Evolutionary conservation across 1,140 invertebrate genomes (phyloP), one percentile per base, ranked within the genome.

Genomic region (Monomorium pharaonis): DNA sequence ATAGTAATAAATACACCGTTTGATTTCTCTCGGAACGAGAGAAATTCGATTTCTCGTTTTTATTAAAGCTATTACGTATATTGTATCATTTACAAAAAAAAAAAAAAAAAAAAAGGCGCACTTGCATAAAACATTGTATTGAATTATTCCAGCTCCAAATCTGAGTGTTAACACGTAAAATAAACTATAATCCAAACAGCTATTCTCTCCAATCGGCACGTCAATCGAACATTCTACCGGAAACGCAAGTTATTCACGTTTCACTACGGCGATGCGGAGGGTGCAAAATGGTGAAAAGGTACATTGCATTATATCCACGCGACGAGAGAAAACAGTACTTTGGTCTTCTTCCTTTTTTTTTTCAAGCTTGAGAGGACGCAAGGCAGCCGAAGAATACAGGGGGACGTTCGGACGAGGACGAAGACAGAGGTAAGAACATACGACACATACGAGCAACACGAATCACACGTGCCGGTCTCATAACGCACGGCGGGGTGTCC

Each of bases 401-500:
- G 63, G 42, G 33, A 62, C 44, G 51, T 88, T 89, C 78, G 90
- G 87, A 92, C 86, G 80, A 88, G 86, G 88, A 88, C 77, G 83
- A 88, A 85, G 65, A 86, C 58, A 84, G 60, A 72, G 63, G n/a
- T 24, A 69, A 56, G 63, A 78, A 89, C n/a, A n/a, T n/a, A n/a
- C 56, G 77, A 85, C 83, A 92, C 89, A 92, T 89, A 90, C 87
- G 78, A 88, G 88, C 62, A 92, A 87, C 85, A 88, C 84, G 87
- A 86, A 86, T 90, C 85, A 90, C 84, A 86, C 67, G 80, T 87
- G 89, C 91, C 88, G 84, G 88, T 89, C 88, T 89, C 87, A 89
- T 89, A 89, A 84, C 87, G 77, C 76, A 77, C 14, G 76, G 27
- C 9, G 27, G 12, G 27, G 47, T 62, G 33, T 33, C 62, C 77